Evolutionary conservation across 2,113 vertebrate genomes (phyloP).

Genomic region (Geococcyx californianus): DNA sequence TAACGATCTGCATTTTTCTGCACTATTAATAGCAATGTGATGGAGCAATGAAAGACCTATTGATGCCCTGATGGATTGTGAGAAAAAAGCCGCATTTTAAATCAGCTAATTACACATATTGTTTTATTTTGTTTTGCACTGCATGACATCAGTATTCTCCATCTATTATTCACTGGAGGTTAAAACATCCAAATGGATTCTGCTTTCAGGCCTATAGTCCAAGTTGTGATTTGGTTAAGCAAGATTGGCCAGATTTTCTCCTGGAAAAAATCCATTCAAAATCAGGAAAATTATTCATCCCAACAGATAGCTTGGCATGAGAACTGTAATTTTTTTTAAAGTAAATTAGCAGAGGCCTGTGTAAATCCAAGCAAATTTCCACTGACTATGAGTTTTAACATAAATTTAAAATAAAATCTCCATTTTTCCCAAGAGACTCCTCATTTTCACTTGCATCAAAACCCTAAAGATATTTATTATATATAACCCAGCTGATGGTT

Average conservation of each 20-base stretch:
- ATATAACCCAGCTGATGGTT: background rate
- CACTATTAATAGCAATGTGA: background rate
- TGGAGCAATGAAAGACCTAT: constrained; percentile 13
- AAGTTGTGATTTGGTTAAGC: constrained; percentile 41
- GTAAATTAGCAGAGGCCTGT: background rate
- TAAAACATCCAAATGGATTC: constrained; percentile 47
- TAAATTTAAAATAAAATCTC: background rate
- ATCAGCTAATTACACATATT: constrained; percentile 53
- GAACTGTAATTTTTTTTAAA: background rate
- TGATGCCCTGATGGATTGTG: background rate
- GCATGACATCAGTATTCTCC: constrained; percentile 28
- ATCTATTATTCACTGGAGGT: constrained; percentile 40
- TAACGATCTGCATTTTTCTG: background rate
- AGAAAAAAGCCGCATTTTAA: constrained; percentile 39
- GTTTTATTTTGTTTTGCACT: constrained; percentile 33
- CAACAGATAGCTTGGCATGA: constrained; percentile 24
- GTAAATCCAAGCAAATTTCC: background rate
- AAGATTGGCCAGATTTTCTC: constrained; percentile 22
- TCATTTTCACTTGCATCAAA: background rate
- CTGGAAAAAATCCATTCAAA: constrained; percentile 47
- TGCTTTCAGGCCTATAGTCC: background rate
- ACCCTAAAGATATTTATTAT: background rate
- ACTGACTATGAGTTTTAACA: background rate
- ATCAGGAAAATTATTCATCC: constrained; percentile 50
- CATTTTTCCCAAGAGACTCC: background rate